These are phyloP conservation scores for Poecilia velifera DNA, from an alignment of 2,797 vertebrate genomes.

Conservation along the genomic window DNA sequence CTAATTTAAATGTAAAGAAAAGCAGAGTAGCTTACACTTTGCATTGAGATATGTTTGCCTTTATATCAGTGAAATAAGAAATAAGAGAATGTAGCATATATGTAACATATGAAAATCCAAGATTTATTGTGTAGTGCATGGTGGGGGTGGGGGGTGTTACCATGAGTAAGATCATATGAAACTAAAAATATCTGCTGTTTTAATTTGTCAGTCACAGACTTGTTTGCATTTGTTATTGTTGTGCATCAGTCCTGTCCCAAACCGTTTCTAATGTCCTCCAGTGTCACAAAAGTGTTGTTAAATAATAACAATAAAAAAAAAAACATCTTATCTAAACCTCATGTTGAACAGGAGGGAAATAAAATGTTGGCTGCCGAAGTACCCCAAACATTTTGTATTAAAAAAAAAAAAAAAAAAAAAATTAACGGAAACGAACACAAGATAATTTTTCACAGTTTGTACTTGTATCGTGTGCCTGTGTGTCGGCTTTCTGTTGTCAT, in stretches of 20 bases:
- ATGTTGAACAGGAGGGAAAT: conserved; percentile 52
- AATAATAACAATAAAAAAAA: conserved; percentile 19
- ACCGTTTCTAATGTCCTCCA: conserved; percentile 70
- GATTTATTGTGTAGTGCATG: conserved; percentile 82
- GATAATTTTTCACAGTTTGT: conserved; percentile 77
- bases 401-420: conserved; percentile 37
- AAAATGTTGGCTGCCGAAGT: conserved; percentile 56
- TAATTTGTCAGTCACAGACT: conserved; percentile 78
- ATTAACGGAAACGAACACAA: conserved; percentile 45
- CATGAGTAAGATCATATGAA: conserved; percentile 75
- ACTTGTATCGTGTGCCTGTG: conserved; percentile 72
- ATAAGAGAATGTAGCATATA: conserved; percentile 85
- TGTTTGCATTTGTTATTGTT: conserved; percentile 78
- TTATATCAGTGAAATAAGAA: conserved; percentile 83
- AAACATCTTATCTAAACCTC: conserved; percentile 52
- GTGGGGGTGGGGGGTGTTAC: conserved; percentile 62
- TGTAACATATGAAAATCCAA: conserved; percentile 81
- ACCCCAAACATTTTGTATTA: conserved; percentile 70
- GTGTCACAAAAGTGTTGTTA: conserved; percentile 64
- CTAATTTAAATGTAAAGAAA: conserved; percentile 81
- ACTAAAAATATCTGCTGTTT: conserved; percentile 79
- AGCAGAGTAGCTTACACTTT: conserved; percentile 79
- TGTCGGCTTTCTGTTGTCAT: conserved; percentile 69
- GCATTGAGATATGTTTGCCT: conserved; percentile 81
- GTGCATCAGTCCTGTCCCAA: conserved; percentile 77